Percentiles rank a stretch among this genome's conserved stretches.
Evolutionary conservation across 1,140 invertebrate genomes (phyloP).

Genomic region (Thalassaphorura encarpata): DNA sequence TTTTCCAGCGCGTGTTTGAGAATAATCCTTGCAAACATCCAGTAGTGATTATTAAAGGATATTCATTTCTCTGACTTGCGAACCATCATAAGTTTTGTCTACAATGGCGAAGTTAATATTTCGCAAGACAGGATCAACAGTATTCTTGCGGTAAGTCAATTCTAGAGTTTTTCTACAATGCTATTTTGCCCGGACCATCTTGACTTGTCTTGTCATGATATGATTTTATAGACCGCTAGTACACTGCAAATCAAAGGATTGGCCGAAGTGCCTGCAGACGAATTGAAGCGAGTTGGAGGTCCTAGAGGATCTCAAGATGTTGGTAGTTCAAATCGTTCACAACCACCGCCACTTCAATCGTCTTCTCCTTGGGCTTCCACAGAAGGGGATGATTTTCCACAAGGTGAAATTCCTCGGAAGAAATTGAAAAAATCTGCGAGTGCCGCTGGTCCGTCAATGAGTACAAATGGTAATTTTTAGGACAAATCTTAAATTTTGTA

Average conservation of each 20-base stretch:
- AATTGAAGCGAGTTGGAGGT: conserved; percentile 24
- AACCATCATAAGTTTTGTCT: conserved; percentile 85
- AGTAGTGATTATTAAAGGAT: conserved; percentile 80
- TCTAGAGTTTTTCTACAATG: neutral
- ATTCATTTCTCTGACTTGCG: conserved; percentile 73
- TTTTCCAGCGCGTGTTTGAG: conserved; percentile 58
- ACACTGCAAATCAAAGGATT: conserved; percentile 75
- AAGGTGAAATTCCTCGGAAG: conserved; percentile 26
- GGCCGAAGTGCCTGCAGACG: conserved; percentile 62
- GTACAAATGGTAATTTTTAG: conserved; percentile 31
- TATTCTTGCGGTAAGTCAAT: conserved; percentile 56
- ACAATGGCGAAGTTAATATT: conserved; percentile 83
- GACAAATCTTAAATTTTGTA: too few species aligned
- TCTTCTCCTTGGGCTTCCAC: conserved; percentile 10
- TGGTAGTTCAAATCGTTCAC: neutral
- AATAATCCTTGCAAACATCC: conserved; percentile 80
- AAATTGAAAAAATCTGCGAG: conserved; percentile 29
- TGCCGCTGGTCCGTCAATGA: conserved; percentile 12
- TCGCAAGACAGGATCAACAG: conserved; percentile 74
- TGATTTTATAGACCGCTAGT: conserved; percentile 57
- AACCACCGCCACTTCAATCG: conserved; percentile 7
- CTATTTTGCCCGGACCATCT: neutral
- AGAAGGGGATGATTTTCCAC: conserved; percentile 1
- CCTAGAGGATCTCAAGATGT: neutral
- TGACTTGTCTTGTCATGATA: neutral